Base-by-base conservation (phyloP, 2,797 vertebrate genomes). In the Phrynocephalus guinanensis region DNA sequence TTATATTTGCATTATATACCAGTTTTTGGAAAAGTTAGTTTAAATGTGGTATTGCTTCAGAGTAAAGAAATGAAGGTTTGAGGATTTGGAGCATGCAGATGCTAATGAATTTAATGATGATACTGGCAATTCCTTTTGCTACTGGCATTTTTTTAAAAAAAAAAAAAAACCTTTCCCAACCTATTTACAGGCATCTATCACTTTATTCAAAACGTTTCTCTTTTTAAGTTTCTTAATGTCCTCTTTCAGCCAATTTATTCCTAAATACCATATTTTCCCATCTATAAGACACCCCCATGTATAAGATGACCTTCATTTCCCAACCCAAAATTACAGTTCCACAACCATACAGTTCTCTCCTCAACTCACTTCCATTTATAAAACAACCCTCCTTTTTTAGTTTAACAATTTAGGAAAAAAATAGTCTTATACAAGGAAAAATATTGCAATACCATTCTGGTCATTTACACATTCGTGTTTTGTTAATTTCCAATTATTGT, bases 191-290 rank as follows among this genome's bases (percentile, higher is more conserved):
- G 70, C 13, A 48, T 79, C 66, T 85, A 28, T 88, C 33, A 28
- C 30, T 89, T 81, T 75, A 67, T 67, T 38, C 70, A 22, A 88
- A 67, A 79, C 33, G 33, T 60, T 24, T 81, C 50, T 81, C 82
- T 82, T 87, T 44, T 44, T 44, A 44, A 44, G 38, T 44, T 87
- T 6, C 24, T 52, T 79, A 70, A 82, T 76, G 30, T 67, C n/a
- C 38, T 52, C 67, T 44, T 44, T 63, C 24, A 79, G 22, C 67
- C 44, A 79, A 86, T 73, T 73, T 84, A 50, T 84, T 88, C 52
- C 77, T 83, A 38, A 52, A 33, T 71, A 44, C 38, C 38, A 44
- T 44, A 44, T 44, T 44, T 44, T 44, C 38, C 38, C 38, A 44
- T 44, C 3, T 44, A 44, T 44, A 44, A 38, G 38, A 44, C 38